Base-by-base conservation (phyloP, 2,888 invertebrate genomes). In the Poecilus cupreus region DNA sequence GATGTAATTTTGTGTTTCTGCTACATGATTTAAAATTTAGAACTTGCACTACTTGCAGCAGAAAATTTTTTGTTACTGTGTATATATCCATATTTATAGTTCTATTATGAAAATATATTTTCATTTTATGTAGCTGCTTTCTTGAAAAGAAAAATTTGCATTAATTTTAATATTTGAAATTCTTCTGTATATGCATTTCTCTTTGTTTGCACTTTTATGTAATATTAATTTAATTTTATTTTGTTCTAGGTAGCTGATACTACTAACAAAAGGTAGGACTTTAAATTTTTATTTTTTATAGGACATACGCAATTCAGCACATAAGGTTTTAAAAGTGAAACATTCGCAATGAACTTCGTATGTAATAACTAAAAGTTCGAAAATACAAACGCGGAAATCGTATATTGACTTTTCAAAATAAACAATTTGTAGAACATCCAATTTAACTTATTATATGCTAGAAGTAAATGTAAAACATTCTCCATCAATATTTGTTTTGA, bases 41-140 rank as follows among this genome's bases (percentile, higher is more conserved):
- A 5, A 43, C n/a, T 43, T n/a, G 43, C 3, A n/a, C 43, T 43
- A n/a, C n/a, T n/a, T 2, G 22, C 49, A 2, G 4, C 16, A 49
- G 11, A 60, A 60, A 60, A 60, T 26, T 54, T 22, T 11, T 11
- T 54, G 20, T 54, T 22, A 24, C 13, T 60, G n/a, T 60, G 10
- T 60, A 26, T 24, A 24, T 54, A 10, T 11, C 18, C 22, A 20
- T 54, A 54, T 54, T 54, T 54, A 54, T 60, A 26, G 22, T 13
- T 26, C 11, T 60, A 60, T 60, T 26, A 60, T 60, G 60, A 60
- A 60, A 60, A 57, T 57, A 24, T 24, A 60, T 60, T 24, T 60
- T n/a, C 26, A n/a, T 60, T n/a, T 26, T 4, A 13, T 60, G 11
- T 18, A n/a, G 10, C 13, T 43, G 0, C 3, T 22, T 22, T 18